phyloP scores from a whole-genome alignment of 2,888 invertebrate species.

The Stenchaetothrips biformis region DNA sequence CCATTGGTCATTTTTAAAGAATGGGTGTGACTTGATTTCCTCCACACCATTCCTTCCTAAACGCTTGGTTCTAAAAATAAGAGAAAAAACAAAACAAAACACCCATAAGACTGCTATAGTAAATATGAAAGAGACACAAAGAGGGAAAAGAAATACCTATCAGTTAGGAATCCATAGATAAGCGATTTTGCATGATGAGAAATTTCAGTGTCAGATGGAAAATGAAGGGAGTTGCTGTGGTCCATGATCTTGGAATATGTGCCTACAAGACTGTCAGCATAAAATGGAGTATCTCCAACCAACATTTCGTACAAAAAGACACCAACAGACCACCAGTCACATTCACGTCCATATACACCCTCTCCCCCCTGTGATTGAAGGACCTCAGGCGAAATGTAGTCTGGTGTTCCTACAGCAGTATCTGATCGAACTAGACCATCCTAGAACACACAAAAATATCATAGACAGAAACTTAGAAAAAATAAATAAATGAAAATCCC shows the following conservation, averaged over 20 bases:
- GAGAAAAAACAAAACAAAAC: not conserved
- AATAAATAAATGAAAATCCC: conserved; percentile 18
- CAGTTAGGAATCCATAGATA: conserved; percentile 90
- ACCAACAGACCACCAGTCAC: conserved; percentile 99
- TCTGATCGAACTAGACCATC: conserved; percentile 94
- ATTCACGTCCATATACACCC: conserved; percentile 94
- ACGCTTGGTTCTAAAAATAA: conserved; percentile 57
- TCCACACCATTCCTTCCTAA: conserved; percentile 88
- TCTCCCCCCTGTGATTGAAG: conserved; percentile 93
- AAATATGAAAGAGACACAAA: conserved; percentile 18
- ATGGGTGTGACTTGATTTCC: conserved; percentile 90
- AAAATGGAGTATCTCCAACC: conserved; percentile 96
- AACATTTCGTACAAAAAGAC: conserved; percentile 99
- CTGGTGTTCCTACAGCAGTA: conserved; percentile 98
- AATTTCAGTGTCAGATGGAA: conserved; percentile 88
- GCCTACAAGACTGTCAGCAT: conserved; percentile 93
- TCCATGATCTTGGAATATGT: conserved; percentile 99
- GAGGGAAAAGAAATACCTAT: conserved; percentile 53
- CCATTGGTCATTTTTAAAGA: conserved; percentile 97
- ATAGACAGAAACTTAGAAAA: not conserved
- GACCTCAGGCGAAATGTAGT: conserved; percentile 99
- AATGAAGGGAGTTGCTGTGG: conserved; percentile 89
- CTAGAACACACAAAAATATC: conserved; percentile 42
- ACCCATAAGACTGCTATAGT: conserved; percentile 26
- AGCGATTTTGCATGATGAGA: conserved; percentile 81